Percentiles rank a stretch among this genome's conserved stretches.
Evolutionary conservation across 2,113 vertebrate species (phyloP).

Genomic region (Pionites leucogaster): DNA sequence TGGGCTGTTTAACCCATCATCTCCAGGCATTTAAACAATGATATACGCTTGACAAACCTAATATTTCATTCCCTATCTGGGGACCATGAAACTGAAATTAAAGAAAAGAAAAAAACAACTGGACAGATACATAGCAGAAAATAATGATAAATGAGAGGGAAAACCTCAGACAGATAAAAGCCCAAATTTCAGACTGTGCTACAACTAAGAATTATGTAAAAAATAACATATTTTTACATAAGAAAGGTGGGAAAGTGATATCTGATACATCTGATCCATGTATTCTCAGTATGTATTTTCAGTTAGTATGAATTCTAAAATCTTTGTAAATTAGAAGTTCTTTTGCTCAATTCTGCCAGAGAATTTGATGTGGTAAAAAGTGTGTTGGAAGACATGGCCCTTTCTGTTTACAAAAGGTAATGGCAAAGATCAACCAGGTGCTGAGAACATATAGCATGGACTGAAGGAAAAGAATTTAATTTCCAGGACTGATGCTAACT

Average conservation of each 20-base stretch:
- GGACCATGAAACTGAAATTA: constrained; percentile 78
- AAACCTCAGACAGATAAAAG: constrained; percentile 50
- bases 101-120: constrained; percentile 75
- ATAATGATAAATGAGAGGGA: constrained; percentile 73
- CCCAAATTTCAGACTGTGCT: constrained; percentile 57
- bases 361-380: not conserved
- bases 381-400: not conserved
- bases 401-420: not conserved
- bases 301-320: not conserved
- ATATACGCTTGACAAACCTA: constrained; percentile 84
- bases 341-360: not conserved
- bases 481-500: not conserved
- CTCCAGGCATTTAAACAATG: constrained; percentile 83
- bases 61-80: constrained; percentile 85
- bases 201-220: constrained; percentile 15
- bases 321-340: not conserved
- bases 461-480: not conserved
- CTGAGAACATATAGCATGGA: not conserved
- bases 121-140: constrained; percentile 75
- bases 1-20: constrained; percentile 85
- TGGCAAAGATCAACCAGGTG: not conserved
- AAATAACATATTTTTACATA: not conserved
- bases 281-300: not conserved
- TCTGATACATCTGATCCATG: not conserved
- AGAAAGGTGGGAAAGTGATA: not conserved